A percentile compares a stretch with the other conserved stretches of the same genome.
Conservation (phyloP, 2,797 vertebrate genomes). For the Neosilurus mollespiculum region DNA sequence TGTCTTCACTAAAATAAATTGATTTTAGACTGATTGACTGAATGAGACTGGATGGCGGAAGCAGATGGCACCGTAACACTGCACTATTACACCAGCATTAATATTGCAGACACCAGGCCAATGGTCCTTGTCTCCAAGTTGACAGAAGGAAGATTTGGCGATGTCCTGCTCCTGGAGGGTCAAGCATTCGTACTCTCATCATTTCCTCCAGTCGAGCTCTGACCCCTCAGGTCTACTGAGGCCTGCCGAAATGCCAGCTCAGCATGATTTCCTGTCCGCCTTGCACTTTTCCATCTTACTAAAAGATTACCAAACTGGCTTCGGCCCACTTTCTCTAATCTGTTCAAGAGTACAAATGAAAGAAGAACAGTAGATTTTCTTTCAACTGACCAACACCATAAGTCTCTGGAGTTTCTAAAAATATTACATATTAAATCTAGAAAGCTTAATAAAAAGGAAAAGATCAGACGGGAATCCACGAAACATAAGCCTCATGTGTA, state of each 20-base stretch:
- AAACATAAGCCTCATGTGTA: neutral
- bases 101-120: conserved; percentile 45
- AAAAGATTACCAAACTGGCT: conserved; percentile 36
- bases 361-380: conserved; percentile 19
- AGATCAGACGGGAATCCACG: neutral
- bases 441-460: conserved; percentile 10
- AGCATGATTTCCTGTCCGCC: conserved; percentile 33
- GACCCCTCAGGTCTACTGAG: conserved; percentile 29
- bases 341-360: conserved; percentile 29
- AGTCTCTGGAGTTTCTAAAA: conserved; percentile 20
- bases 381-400: conserved; percentile 17
- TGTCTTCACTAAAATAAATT: conserved; percentile 39
- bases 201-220: conserved; percentile 28
- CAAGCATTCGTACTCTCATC: conserved; percentile 45
- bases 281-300: conserved; percentile 47
- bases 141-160: conserved; percentile 33
- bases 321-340: conserved; percentile 21
- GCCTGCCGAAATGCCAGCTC: conserved; percentile 32
- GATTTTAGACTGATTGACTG: conserved; percentile 35
- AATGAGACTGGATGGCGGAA: conserved; percentile 23
- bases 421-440: conserved; percentile 22
- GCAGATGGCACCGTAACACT: conserved; percentile 23
- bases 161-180: conserved; percentile 21
- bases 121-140: conserved; percentile 27
- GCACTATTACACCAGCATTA: conserved; percentile 48